phyloP scores from a whole-genome alignment of 2,888 invertebrate genomes.

The Prostheceraeus crozeri region DNA sequence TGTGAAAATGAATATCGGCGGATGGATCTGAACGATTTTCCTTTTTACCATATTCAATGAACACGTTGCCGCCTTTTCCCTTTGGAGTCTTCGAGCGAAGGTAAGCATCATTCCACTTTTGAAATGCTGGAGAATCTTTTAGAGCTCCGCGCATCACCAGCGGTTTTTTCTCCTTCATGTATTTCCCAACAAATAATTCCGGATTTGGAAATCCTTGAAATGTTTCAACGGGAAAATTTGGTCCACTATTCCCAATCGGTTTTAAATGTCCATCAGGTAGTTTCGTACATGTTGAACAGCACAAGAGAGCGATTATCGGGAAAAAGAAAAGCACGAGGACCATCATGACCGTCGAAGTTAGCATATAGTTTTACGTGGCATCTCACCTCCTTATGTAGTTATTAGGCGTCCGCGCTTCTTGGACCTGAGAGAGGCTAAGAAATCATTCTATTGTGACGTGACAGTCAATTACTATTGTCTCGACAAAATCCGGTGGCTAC shows the following conservation, averaged over 20 bases:
- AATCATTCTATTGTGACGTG: too few species aligned
- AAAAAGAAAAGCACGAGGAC: too few species aligned
- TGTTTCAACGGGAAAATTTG: constrained; percentile 44
- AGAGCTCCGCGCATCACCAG: constrained; percentile 48
- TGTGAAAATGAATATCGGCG: constrained; percentile 45
- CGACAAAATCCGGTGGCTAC: too few species aligned
- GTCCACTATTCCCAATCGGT: constrained; percentile 48
- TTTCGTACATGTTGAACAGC: too few species aligned
- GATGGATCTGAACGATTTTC: constrained; percentile 47
- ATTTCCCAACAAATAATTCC: constrained; percentile 45
- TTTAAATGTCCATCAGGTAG: constrained; percentile 50
- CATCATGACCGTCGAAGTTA: too few species aligned
- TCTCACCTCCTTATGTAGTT: too few species aligned
- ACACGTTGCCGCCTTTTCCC: constrained; percentile 42
- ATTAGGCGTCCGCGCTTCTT: too few species aligned
- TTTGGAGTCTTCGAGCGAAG: constrained; percentile 44
- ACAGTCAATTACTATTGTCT: too few species aligned
- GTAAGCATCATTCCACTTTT: constrained; percentile 51
- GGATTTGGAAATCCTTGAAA: constrained; percentile 42
- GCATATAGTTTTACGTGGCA: too few species aligned
- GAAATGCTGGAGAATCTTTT: constrained; percentile 46
- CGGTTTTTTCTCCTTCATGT: constrained; percentile 46
- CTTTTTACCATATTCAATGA: constrained; percentile 51
- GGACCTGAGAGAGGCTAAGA: too few species aligned
- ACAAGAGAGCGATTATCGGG: too few species aligned